These are phyloP conservation scores for Dryas iulia DNA, from an alignment of 1,140 invertebrate genomes.

Conservation along the genomic window DNA sequence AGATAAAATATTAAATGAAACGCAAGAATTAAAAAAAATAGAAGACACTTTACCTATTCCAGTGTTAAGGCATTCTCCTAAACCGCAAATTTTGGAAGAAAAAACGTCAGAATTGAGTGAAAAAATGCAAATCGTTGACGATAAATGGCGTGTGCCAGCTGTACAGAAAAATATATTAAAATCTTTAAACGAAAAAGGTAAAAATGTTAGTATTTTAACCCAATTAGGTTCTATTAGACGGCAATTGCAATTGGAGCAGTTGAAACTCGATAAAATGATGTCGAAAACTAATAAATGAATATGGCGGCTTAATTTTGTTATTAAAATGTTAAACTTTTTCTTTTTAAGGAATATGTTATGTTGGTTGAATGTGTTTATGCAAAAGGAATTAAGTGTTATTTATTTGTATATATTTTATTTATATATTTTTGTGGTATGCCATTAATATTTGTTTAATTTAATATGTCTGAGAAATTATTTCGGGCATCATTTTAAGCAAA, in stretches of 20 bases:
- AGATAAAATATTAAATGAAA: constrained; percentile 21
- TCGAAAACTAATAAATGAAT: constrained; percentile 39
- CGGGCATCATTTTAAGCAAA: too few relatives aligned
- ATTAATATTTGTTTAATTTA: too few relatives aligned
- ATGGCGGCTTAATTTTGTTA: background rate
- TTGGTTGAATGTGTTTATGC: background rate
- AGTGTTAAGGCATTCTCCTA: constrained; percentile 79
- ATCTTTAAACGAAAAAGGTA: constrained; percentile 72
- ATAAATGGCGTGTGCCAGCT: constrained; percentile 80
- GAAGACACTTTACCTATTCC: constrained; percentile 70
- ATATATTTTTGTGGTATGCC: too few relatives aligned
- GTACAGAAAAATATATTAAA: constrained; percentile 81
- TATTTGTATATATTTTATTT: too few relatives aligned
- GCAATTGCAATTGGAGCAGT: constrained; percentile 81
- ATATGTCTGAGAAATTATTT: too few relatives aligned
- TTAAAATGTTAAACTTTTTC: background rate
- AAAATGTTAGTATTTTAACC: constrained; percentile 78
- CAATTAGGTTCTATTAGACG: constrained; percentile 81
- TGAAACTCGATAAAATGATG: constrained; percentile 76
- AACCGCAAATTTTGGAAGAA: constrained; percentile 35
- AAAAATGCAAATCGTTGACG: constrained; percentile 75
- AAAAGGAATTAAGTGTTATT: background rate
- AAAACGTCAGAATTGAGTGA: constrained; percentile 59
- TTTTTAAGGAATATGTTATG: too few relatives aligned
- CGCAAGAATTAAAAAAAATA: constrained; percentile 14